Base-by-base conservation (phyloP, 2,888 invertebrate species). In the Acrobasis repandana region DNA sequence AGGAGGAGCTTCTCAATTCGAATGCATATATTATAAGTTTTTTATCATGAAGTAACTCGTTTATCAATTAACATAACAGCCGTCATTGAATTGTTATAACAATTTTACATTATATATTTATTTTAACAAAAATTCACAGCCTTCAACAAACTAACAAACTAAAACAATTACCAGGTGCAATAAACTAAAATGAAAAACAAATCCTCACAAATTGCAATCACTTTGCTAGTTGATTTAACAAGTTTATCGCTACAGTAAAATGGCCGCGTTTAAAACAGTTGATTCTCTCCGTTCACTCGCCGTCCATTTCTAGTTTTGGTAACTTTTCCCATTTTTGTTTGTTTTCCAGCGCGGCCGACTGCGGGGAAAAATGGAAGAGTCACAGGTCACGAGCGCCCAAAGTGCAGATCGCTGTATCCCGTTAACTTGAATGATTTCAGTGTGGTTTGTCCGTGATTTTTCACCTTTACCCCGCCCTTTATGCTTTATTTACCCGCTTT, bases 351-450 rank as follows among this genome's bases (percentile, higher is more conserved):
- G 51, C 43, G 28, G 51, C 52, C 34, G 49, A 62, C 61, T 62
- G 63, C 49, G 49, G 72, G 73, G 75, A 80, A 79, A 82, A 84
- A 83, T 83, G 77, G 74, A 64, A 75, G 78, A 77, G 79, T 78
- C 83, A 78, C 80, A 80, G 81, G 83, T 81, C 83, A 81, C 81
- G 78, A 77, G 75, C 67, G 66, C 66, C 74, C 52, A 73, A 76
- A 85, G 85, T 85, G 85, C 85, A 79, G 77, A 85, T 80, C 85
- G 80, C 68, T 86, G 86, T 86, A 83, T 73, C 77, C 77, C 79
- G 85, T 85, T 85, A 85, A 82, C 80, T 83, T 83, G 83, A 86
- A 80, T 84, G 84, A 86, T 85, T 83, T 77, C 75, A 76, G 76
- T 79, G 80, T 75, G 83, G 82, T 83, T 83, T 83, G 83, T 81